Evolutionary conservation across 1,140 invertebrate species (phyloP).

Genomic region (Eubasilissa regina): DNA sequence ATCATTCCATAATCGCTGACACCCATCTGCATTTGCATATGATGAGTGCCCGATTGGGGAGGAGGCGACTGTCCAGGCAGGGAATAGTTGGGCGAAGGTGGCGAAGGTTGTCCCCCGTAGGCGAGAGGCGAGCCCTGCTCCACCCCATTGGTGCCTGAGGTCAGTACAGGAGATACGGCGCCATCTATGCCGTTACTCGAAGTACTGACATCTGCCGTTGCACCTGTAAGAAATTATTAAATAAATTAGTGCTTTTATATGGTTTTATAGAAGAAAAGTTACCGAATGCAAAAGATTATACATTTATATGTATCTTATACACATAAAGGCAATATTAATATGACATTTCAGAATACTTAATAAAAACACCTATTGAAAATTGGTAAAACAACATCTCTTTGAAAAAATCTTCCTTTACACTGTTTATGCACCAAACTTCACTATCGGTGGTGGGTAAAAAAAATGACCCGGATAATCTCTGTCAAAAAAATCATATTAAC

Average conservation of each 20-base stretch:
- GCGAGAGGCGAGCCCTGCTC: conserved; percentile 10
- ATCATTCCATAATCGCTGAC: conserved; percentile 41
- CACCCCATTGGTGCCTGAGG: conserved; percentile 19
- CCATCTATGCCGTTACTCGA: conserved; percentile 42
- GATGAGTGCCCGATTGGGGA: conserved; percentile 30
- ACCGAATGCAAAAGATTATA: neutral
- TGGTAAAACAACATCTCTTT: too few relatives aligned
- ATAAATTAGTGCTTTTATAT: neutral
- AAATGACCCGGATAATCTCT: too few relatives aligned
- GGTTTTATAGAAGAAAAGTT: neutral
- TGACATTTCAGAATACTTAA: too few relatives aligned
- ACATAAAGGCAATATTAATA: neutral
- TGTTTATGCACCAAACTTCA: too few relatives aligned
- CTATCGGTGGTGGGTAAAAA: too few relatives aligned
- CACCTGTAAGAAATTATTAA: conserved; percentile 43
- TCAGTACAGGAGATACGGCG: conserved; percentile 36
- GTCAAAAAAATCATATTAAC: too few relatives aligned
- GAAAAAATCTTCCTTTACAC: too few relatives aligned
- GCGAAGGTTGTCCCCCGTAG: conserved; percentile 15
- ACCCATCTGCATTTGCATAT: conserved; percentile 37
- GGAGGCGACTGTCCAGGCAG: conserved; percentile 36
- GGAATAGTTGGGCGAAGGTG: conserved; percentile 35
- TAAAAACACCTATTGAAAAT: too few relatives aligned
- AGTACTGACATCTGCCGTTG: conserved; percentile 46
- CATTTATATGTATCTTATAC: too few relatives aligned